Evolutionary conservation across 2,888 invertebrate genomes (phyloP), one percentile per base, ranked within the genome.

Genomic region (Drosophila robusta): DNA sequence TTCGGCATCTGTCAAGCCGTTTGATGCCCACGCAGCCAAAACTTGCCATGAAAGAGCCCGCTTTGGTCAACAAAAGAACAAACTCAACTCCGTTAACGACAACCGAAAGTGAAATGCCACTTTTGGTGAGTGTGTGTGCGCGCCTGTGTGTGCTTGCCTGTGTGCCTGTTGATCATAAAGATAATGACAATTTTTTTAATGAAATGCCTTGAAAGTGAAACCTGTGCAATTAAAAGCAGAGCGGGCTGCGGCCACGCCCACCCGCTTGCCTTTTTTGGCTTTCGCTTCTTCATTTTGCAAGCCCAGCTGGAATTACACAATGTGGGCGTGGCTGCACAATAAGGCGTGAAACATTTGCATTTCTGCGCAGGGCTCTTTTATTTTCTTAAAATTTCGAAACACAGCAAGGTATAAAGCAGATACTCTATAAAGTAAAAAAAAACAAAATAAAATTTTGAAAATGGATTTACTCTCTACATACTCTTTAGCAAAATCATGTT

Each of bases 161-260:
- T 56, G 36, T 57, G 49, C 46, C 6, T 58, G 58, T 44, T 57
- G 68, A 75, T 75, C 75, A 86, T 78, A 86, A 80, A 52, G 83
- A 69, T 80, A 86, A 83, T 67, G 78, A 71, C 77, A 84, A 77
- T 84, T 84, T 81, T 29, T 79, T 72, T 75, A 87, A 87, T 84
- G 81, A 84, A 83, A 83, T 84, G 64, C 65, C 81, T 70, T 87
- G 85, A 87, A 84, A 84, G 87, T 84, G 83, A 84, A 84, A 84
- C 87, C 78, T 65, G 70, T 68, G 85, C 81, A 84, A 81, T 84
- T 84, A 84, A 84, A 81, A 75, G 77, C 80, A 79, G 80, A 77
- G 77, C 71, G 54, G 47, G n/a, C 68, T 45, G 29, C 57, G 24
- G 67, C 72, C 87, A 77, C 84, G 83, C 82, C 82, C 50, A 57